These are phyloP conservation scores for Diabrotica virgifera DNA, from an alignment of 1,140 invertebrate genomes.

Conservation along the genomic window DNA sequence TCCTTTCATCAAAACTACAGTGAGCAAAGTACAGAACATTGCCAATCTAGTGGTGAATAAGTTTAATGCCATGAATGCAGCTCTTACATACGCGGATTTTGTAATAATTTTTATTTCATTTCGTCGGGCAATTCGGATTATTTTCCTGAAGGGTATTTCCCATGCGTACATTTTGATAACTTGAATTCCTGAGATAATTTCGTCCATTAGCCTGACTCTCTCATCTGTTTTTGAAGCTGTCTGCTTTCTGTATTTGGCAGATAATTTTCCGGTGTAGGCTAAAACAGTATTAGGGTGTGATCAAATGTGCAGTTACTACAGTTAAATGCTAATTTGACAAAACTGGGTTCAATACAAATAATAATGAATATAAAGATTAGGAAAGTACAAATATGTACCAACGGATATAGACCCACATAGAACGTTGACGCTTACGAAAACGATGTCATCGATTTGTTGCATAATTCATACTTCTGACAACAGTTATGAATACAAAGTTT, in stretches of 20 bases:
- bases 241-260: slow-evolving; percentile 59
- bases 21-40: slow-evolving; percentile 60
- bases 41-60: slow-evolving; percentile 67
- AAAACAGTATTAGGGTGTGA: slow-evolving; percentile 24
- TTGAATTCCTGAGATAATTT: slow-evolving; percentile 50
- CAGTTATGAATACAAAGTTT: not conserved
- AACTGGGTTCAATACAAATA: not conserved
- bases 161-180: slow-evolving; percentile 88
- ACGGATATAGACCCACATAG: not conserved
- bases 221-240: slow-evolving; percentile 70
- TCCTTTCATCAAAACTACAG: slow-evolving; percentile 55
- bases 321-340: not conserved
- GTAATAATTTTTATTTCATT: slow-evolving; percentile 60
- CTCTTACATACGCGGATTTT: slow-evolving; percentile 65
- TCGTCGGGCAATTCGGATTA: slow-evolving; percentile 57
- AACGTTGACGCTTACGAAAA: not conserved
- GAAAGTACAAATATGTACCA: not conserved
- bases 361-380: not conserved
- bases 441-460: no score
- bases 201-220: slow-evolving; percentile 59
- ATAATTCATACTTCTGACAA: not conserved
- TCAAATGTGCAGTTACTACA: not conserved
- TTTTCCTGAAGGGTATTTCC: slow-evolving; percentile 66
- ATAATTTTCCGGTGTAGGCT: slow-evolving; percentile 64
- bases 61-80: slow-evolving; percentile 69